Evolutionary conservation across 2,797 vertebrate genomes (phyloP), one percentile per base, ranked within the genome.

Genomic region (Helicolenus hilgendorfi): DNA sequence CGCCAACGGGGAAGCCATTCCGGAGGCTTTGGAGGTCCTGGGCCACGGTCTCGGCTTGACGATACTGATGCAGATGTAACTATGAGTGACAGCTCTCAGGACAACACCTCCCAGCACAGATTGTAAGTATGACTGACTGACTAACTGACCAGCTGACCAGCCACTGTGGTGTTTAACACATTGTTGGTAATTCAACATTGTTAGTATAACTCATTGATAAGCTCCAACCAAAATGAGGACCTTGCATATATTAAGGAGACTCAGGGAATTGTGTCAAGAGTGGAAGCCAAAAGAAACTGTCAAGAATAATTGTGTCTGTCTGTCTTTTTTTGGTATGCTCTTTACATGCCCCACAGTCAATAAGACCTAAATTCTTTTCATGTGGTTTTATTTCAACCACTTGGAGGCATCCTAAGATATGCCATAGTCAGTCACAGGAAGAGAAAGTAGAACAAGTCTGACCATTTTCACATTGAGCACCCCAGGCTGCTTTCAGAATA

Each of bases 81-180:
- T 1, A 98, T 99, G 98, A 98, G 95, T 27, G 98, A 98, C 5
- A 86, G 77, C 67, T 87, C 95, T 4, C 98, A 98, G 62, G 98
- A 98, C 65, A 89, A 27, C 81, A 69, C 78, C 74, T 88, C 91
- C 7, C 96, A 96, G 59, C 91, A 95, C 62, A 95, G 96, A 97
- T 97, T 87, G 97, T 97, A 87, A 97, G 96, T 96, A 14, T 45
- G 26, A 1, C 41, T 41, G 24, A 1, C 38, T 27, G 6, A 31
- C 7, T 14, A 10, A 33, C 7, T 18, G 8, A 35, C n/a, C 26
- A 27, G 26, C 26, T 0, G 36, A 49, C 38, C 38, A 41, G 29
- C 4, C 20, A 18, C 2, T 36, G 3, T 29, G 5, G 24, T 60
- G n/a, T 33, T 29, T 20, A 55, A 20, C 10, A 55, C 4, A 33